Conservation (phyloP, 2,797 vertebrate species). For the Manis crassicaudata region DNA sequence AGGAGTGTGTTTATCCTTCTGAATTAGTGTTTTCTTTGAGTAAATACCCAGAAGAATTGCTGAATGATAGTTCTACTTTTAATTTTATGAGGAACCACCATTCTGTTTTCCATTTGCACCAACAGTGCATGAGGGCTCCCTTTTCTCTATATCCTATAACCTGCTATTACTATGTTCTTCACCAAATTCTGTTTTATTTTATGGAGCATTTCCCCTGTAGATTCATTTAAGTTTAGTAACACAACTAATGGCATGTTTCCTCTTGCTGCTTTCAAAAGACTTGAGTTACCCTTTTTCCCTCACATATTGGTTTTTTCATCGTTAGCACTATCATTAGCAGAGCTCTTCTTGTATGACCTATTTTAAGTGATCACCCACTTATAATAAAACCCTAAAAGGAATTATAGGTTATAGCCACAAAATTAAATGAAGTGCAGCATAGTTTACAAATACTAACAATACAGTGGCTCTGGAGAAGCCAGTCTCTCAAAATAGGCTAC, state of each 20-base stretch:
- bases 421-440: background rate
- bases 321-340: background rate
- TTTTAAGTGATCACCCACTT: background rate
- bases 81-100: too few species aligned
- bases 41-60: too few species aligned
- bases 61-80: too few species aligned
- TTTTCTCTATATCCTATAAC: background rate
- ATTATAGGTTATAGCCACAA: background rate
- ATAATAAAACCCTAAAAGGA: background rate
- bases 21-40: too few species aligned
- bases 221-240: background rate
- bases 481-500: background rate
- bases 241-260: background rate
- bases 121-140: too few species aligned
- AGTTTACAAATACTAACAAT: background rate
- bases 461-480: background rate
- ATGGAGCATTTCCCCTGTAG: background rate
- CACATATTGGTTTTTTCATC: background rate
- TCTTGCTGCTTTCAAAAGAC: conserved; percentile 5
- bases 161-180: background rate
- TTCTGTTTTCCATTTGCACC: too few species aligned
- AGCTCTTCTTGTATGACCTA: background rate
- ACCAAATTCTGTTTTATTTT: background rate
- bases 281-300: background rate
- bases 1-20: too few species aligned